Evolutionary conservation across 2,888 invertebrate genomes (phyloP), one percentile per base, ranked within the genome.

Genomic region (Dicyrtoma fusca): DNA sequence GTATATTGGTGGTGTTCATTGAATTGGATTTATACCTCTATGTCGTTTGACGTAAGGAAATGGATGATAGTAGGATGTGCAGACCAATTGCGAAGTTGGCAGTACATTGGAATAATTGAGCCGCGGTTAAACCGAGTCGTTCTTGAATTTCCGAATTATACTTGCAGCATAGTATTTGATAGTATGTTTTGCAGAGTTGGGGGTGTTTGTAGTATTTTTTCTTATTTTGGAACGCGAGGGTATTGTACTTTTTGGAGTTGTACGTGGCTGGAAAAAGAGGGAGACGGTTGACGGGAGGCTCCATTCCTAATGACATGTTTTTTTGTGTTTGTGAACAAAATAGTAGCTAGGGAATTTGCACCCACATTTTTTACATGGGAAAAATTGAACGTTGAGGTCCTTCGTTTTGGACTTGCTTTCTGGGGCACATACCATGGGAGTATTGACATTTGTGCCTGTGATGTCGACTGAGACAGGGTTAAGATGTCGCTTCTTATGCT

Each of bases 311-410:
- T 95, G 94, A 82, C 94, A 94, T 81, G 91, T 84, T 85, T 94
- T 94, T 68, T 93, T 86, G 83, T 95, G 95, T 82, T 95, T 95
- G 83, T 95, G 94, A 25, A 94, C 94, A 85, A 95, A 95, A 85
- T 95, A 95, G 83, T 95, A 95, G 78, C 93, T 94, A 1, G 95
- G 95, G 83, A 95, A 95, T 83, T 94, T 94, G 81, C 89, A 92
- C 21, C 95, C 94, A 84, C 95, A 95, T 0, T 92, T 93, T 84
- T 94, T 95, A 84, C 95, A 95, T 0, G 95, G 94, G 84, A 94
- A 95, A 85, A 94, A 95, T 83, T 94, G 94, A 0, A 94, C 88
- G 81, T 94, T 90, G 83, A 92, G 88, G 81, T 91, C 79, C 59
- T 77, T 77, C 6, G 77, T 77, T 65, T 75, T 57, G 10, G 74